These are phyloP conservation scores for Pristionchus mayeri DNA, from an alignment of 2,888 invertebrate genomes.

Conservation along the genomic window DNA sequence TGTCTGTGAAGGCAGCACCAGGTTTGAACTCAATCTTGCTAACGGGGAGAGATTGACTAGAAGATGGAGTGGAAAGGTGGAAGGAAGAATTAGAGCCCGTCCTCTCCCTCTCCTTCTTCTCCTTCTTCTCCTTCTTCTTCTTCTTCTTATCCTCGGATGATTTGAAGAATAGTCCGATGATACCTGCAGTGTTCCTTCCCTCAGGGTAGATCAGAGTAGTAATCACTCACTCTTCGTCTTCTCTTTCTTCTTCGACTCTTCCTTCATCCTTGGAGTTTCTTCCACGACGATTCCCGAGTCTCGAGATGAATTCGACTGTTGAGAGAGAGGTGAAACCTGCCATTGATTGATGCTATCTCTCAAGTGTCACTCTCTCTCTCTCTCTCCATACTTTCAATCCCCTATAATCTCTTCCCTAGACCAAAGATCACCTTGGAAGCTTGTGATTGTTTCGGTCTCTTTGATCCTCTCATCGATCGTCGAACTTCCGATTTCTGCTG, in stretches of 20 bases:
- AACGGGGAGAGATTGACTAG: background rate
- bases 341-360: background rate
- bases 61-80: background rate
- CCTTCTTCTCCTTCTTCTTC: conserved; percentile 35
- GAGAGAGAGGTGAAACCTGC: conserved; percentile 47
- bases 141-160: background rate
- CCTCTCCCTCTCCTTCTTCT: conserved; percentile 24
- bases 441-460: background rate
- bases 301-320: conserved; percentile 42
- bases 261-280: background rate
- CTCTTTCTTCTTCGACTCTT: background rate
- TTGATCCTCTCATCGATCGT: conserved; percentile 19
- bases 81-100: too few relatives aligned
- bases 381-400: background rate
- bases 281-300: conserved; percentile 36
- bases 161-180: background rate
- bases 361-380: too few relatives aligned
- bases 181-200: background rate
- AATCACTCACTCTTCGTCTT: background rate
- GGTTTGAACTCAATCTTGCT: background rate
- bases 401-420: too few relatives aligned
- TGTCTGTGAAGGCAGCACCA: conserved; percentile 28
- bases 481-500: conserved; percentile 28
- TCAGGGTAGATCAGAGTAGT: too few relatives aligned
- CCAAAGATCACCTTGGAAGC: conserved; percentile 31